Percentiles rank a stretch among this genome's conserved stretches.
Evolutionary conservation across 2,113 vertebrate genomes (phyloP).

Genomic region (Alouatta palliata): DNA sequence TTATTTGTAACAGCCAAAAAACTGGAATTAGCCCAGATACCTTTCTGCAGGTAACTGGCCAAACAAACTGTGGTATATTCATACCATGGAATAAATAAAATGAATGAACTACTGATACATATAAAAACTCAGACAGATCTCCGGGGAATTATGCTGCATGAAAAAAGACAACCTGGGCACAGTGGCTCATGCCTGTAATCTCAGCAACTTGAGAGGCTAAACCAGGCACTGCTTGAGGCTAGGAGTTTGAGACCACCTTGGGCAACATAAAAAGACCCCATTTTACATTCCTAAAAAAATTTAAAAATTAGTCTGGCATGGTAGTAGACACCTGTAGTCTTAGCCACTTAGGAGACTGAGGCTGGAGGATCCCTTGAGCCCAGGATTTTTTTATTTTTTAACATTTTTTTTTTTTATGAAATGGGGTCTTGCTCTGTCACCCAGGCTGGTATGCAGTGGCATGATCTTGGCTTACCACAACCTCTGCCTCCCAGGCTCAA

Average conservation of each 20-base stretch:
- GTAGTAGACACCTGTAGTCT: too few species aligned
- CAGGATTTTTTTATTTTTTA: neutral
- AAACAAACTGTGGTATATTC: slow-evolving; percentile 15
- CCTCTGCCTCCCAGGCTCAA: neutral
- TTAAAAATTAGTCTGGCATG: too few species aligned
- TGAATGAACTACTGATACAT: neutral
- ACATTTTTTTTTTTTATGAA: neutral
- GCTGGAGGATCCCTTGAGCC: too few species aligned
- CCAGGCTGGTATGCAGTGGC: neutral
- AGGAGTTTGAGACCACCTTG: neutral
- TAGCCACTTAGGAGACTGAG: too few species aligned
- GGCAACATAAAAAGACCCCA: too few species aligned
- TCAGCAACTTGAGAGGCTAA: neutral
- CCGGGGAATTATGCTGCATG: neutral
- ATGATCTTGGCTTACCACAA: neutral
- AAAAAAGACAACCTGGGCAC: neutral
- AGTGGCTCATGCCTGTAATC: neutral
- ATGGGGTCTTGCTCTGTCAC: neutral
- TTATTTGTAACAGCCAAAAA: slow-evolving; percentile 41
- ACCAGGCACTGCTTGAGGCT: neutral
- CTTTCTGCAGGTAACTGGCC: slow-evolving; percentile 22
- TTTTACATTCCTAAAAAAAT: too few species aligned
- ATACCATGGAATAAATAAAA: neutral
- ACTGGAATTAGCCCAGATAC: neutral
- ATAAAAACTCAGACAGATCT: neutral